Evolutionary conservation across 2,888 invertebrate species (phyloP).

Genomic region (Drepanosiphum platanoidis): DNA sequence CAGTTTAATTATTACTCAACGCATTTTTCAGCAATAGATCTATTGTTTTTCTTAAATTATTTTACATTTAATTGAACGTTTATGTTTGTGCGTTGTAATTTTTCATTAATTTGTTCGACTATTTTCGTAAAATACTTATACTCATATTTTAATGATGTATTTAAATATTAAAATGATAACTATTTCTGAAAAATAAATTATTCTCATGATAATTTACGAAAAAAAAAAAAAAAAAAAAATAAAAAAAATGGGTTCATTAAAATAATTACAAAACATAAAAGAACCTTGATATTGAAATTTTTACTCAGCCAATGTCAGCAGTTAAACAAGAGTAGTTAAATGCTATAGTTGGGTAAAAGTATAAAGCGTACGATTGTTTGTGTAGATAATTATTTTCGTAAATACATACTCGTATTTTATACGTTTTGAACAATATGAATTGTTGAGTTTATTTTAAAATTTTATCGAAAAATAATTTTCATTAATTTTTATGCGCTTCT

Average conservation of each 20-base stretch:
- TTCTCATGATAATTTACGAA: background rate
- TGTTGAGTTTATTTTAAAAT: background rate
- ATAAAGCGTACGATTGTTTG: slow-evolving; percentile 9
- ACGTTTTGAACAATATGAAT: background rate
- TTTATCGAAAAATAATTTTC: background rate
- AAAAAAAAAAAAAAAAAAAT: too few relatives aligned
- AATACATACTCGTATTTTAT: background rate
- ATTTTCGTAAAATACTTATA: background rate
- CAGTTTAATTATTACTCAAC: background rate
- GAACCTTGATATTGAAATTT: slow-evolving; percentile 37
- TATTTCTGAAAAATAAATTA: slow-evolving; percentile 11
- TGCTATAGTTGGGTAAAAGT: background rate
- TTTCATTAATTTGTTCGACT: background rate
- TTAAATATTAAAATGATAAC: background rate
- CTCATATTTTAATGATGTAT: background rate
- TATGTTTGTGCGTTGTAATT: background rate
- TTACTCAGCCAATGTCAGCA: background rate
- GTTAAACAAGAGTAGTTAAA: background rate
- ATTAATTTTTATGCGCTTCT: background rate
- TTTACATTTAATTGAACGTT: background rate
- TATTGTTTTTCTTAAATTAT: background rate
- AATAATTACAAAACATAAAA: background rate
- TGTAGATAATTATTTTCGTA: background rate
- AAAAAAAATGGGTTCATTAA: slow-evolving; percentile 15
- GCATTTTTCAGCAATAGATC: background rate